Conservation (phyloP, 2,797 vertebrate species). For the Chromobotia macracanthus region DNA sequence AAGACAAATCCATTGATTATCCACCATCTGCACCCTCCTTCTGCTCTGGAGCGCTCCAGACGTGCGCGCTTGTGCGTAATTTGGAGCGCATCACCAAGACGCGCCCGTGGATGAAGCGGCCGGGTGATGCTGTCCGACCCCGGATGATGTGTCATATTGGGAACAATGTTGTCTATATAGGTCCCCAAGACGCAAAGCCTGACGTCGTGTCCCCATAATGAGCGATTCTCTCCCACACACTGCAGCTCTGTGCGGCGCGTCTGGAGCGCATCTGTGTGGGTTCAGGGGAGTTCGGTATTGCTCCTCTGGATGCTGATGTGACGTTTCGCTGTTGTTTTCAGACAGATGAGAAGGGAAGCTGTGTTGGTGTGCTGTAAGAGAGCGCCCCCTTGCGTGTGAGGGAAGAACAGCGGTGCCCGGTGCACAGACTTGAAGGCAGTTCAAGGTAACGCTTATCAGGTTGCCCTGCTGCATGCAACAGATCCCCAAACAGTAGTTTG, state of each 20-base stretch:
- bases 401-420: slow-evolving; percentile 40
- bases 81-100: slow-evolving; percentile 18
- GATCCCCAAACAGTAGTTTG: no score
- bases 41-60: slow-evolving; percentile 65
- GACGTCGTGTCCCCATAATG: slow-evolving; percentile 61
- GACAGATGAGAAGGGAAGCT: slow-evolving; percentile 58
- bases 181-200: slow-evolving; percentile 62
- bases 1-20: slow-evolving; percentile 67
- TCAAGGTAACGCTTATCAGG: not conserved
- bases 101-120: slow-evolving; percentile 41
- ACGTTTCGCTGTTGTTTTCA: slow-evolving; percentile 57
- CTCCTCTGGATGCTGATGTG: slow-evolving; percentile 66
- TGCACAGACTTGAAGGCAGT: no score
- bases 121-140: slow-evolving; percentile 67
- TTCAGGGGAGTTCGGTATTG: slow-evolving; percentile 67
- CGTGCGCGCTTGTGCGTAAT: slow-evolving; percentile 5
- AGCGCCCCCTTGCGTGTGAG: slow-evolving; percentile 65
- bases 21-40: slow-evolving; percentile 76
- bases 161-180: slow-evolving; percentile 62
- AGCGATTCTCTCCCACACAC: slow-evolving; percentile 64
- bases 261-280: slow-evolving; percentile 43
- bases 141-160: slow-evolving; percentile 57
- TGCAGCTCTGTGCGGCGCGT: slow-evolving; percentile 51
- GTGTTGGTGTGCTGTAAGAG: slow-evolving; percentile 67
- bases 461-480: no score